A percentile compares a stretch with the other conserved stretches of the same genome.
Evolutionary conservation across 2,888 invertebrate genomes (phyloP).

Genomic region (Caenorhabditis macrosperma): DNA sequence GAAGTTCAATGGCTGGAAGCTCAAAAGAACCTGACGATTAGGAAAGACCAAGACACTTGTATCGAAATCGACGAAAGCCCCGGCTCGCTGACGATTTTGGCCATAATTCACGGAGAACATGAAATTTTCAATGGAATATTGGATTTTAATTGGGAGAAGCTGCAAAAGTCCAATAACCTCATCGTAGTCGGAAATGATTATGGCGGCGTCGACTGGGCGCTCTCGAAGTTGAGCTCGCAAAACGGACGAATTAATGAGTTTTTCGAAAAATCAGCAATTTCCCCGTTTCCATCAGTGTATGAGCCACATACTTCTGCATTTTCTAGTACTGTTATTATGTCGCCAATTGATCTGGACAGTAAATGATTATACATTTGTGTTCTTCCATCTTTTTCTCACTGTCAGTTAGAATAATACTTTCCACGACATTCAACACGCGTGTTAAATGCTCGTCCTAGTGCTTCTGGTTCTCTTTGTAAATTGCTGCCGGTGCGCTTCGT

Average conservation of each 20-base stretch:
- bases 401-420: not conserved
- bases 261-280: not conserved
- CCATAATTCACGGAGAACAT: slow-evolving; percentile 61
- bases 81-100: slow-evolving; percentile 11
- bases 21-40: slow-evolving; percentile 31
- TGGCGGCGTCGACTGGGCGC: slow-evolving; percentile 21
- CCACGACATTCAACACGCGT: not conserved
- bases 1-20: slow-evolving; percentile 56
- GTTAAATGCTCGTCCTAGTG: not conserved
- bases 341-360: not conserved
- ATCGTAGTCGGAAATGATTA: slow-evolving; percentile 63
- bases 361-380: too few species aligned
- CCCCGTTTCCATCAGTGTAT: slow-evolving; percentile 5
- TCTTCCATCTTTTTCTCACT: not conserved
- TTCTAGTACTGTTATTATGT: slow-evolving; percentile 33
- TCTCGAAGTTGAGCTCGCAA: slow-evolving; percentile 4
- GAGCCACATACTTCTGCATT: slow-evolving; percentile 31
- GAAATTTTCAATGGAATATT: slow-evolving; percentile 56
- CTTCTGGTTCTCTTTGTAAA: too few species aligned
- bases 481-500: too few species aligned
- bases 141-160: slow-evolving; percentile 32
- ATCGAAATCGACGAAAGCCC: slow-evolving; percentile 25
- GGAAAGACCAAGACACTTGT: slow-evolving; percentile 11
- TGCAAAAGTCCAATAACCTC: slow-evolving; percentile 12
- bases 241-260: slow-evolving; percentile 18